Percentiles rank a stretch among this genome's conserved stretches.
phyloP scores from a whole-genome alignment of 1,140 invertebrate species.

The Probaryconus sp. region DNA sequence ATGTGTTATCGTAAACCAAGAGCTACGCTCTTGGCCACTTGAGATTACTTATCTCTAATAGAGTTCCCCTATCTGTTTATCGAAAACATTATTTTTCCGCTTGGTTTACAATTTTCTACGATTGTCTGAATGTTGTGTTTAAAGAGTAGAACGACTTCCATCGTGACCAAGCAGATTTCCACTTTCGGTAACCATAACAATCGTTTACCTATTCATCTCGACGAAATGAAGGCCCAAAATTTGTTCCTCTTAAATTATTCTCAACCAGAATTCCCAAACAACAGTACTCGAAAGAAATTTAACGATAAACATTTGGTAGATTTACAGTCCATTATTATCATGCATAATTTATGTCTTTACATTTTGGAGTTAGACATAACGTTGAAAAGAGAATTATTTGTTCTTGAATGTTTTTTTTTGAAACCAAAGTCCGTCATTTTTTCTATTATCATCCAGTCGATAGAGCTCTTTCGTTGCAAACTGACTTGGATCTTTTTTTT shows the following conservation, averaged over 20 bases:
- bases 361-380: conserved; percentile 20
- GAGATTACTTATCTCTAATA: conserved; percentile 12
- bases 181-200: conserved; percentile 27
- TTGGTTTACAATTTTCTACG: conserved; percentile 42
- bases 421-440: conserved; percentile 21
- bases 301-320: too few relatives aligned
- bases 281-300: too few relatives aligned
- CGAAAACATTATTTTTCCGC: conserved; percentile 30
- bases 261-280: too few relatives aligned
- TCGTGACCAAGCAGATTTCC: conserved; percentile 40
- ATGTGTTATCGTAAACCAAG: too few relatives aligned
- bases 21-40: too few relatives aligned
- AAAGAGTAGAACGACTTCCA: conserved; percentile 30
- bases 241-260: too few relatives aligned
- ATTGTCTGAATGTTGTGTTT: conserved; percentile 42
- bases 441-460: conserved; percentile 6
- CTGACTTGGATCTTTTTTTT: conserved; percentile 20
- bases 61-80: conserved; percentile 37
- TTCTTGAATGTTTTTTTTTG: conserved; percentile 13
- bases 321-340: too few relatives aligned
- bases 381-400: conserved; percentile 8
- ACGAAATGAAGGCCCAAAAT: too few relatives aligned
- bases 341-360: too few relatives aligned
- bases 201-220: too few relatives aligned
- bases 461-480: conserved; percentile 6